Conservation (phyloP, 92 coral and sea anemone species). For the Montipora capitata region DNA sequence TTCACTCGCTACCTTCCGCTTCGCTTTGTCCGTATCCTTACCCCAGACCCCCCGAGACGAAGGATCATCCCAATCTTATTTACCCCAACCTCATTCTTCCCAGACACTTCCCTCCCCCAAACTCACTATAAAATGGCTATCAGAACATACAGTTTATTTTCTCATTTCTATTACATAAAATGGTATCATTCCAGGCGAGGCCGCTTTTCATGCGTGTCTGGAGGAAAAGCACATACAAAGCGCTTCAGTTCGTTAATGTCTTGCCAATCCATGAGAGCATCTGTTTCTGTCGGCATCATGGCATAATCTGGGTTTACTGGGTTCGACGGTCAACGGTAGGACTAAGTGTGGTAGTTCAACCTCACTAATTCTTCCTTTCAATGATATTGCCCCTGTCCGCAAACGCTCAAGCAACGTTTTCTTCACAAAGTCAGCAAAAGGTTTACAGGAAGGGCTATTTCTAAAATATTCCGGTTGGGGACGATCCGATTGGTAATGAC, state of each 20-base stretch:
- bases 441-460: not conserved
- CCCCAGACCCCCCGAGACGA: not conserved
- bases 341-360: not conserved
- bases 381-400: not conserved
- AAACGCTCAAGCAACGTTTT: not conserved
- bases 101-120: too few relatives aligned
- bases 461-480: not conserved
- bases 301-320: too few relatives aligned
- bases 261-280: too few relatives aligned
- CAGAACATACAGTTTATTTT: too few relatives aligned
- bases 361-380: not conserved
- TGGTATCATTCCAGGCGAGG: too few relatives aligned
- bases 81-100: not conserved
- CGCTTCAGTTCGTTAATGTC: too few relatives aligned
- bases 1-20: too few relatives aligned
- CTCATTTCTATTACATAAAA: too few relatives aligned
- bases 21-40: too few relatives aligned
- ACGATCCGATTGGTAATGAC: not conserved
- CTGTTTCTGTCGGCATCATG: too few relatives aligned
- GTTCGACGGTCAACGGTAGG: not conserved
- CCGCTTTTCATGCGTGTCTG: not conserved
- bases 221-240: constrained; percentile 24
- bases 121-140: too few relatives aligned
- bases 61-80: not conserved
- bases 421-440: not conserved